phyloP scores from a whole-genome alignment of 2,888 invertebrate genomes.

The Drosophila formosana region DNA sequence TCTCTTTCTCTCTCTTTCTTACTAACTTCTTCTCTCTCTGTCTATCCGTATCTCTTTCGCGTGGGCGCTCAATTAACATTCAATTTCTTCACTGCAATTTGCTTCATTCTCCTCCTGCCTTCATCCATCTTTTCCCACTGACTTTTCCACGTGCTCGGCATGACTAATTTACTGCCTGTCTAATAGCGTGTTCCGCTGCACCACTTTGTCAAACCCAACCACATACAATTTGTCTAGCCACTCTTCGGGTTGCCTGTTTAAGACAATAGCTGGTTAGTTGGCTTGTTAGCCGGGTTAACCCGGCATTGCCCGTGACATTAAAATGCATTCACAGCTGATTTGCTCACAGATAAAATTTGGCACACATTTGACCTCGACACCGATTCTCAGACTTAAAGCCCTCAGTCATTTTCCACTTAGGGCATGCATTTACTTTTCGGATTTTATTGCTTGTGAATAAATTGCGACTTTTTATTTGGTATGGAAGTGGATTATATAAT shows the following conservation, averaged over 20 bases:
- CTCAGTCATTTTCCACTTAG: not conserved
- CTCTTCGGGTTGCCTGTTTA: not conserved
- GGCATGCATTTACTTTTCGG: not conserved
- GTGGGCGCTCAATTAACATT: conserved; percentile 33
- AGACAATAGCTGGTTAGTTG: conserved; percentile 16
- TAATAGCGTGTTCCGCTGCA: conserved; percentile 34
- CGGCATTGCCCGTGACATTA: conserved; percentile 17
- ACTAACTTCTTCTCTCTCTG: not conserved
- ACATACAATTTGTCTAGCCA: not conserved
- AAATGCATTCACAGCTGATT: not conserved
- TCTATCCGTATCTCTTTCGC: not conserved
- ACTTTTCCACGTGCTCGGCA: conserved; percentile 50
- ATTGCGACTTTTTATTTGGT: not conserved
- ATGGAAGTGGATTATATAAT: not conserved
- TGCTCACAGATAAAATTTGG: not conserved
- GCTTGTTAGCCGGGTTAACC: conserved; percentile 2
- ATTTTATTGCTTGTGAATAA: not conserved
- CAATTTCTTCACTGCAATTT: conserved; percentile 43
- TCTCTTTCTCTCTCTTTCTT: not conserved
- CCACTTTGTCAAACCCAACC: not conserved
- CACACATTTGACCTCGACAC: conserved; percentile 1
- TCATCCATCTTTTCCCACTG: conserved; percentile 1
- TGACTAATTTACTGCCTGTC: conserved; percentile 45
- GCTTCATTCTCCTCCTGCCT: conserved; percentile 1
- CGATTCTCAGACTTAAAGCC: not conserved